These are phyloP conservation scores for Harpalus rubripes DNA, from an alignment of 2,888 invertebrate genomes.

Conservation along the genomic window DNA sequence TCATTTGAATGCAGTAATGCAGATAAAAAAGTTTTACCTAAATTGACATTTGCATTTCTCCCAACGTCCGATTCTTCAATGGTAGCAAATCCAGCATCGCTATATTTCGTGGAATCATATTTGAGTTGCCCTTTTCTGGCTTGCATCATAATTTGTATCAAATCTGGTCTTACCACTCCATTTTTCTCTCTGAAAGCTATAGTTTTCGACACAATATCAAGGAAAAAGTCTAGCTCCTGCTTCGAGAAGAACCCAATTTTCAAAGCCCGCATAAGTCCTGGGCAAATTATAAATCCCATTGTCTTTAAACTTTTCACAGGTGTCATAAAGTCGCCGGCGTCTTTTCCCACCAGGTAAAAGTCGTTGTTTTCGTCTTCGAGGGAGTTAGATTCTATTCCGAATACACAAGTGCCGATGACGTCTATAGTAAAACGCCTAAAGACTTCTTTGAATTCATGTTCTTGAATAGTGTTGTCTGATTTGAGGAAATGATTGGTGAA, in stretches of 20 bases:
- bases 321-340: constrained; percentile 14
- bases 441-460: constrained; percentile 58
- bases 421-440: constrained; percentile 68
- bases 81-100: constrained; percentile 67
- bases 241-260: constrained; percentile 69
- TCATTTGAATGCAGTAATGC: background rate
- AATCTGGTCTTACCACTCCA: constrained; percentile 71
- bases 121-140: constrained; percentile 76
- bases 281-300: constrained; percentile 17
- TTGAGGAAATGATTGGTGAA: constrained; percentile 28
- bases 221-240: constrained; percentile 71
- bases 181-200: constrained; percentile 68
- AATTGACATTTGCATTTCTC: constrained; percentile 30
- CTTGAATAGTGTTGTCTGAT: constrained; percentile 29
- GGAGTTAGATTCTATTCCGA: constrained; percentile 38
- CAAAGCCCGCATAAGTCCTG: constrained; percentile 38
- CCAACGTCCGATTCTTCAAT: constrained; percentile 72
- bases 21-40: background rate
- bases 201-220: constrained; percentile 68
- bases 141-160: constrained; percentile 80
- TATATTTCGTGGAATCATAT: constrained; percentile 48
- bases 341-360: constrained; percentile 16
- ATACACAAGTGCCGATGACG: constrained; percentile 68
- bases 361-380: constrained; percentile 46
- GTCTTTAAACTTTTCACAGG: background rate